Percentiles rank a stretch among this genome's conserved stretches.
Evolutionary conservation across 2,797 vertebrate species (phyloP).

Genomic region (Bradypodion pumilum): DNA sequence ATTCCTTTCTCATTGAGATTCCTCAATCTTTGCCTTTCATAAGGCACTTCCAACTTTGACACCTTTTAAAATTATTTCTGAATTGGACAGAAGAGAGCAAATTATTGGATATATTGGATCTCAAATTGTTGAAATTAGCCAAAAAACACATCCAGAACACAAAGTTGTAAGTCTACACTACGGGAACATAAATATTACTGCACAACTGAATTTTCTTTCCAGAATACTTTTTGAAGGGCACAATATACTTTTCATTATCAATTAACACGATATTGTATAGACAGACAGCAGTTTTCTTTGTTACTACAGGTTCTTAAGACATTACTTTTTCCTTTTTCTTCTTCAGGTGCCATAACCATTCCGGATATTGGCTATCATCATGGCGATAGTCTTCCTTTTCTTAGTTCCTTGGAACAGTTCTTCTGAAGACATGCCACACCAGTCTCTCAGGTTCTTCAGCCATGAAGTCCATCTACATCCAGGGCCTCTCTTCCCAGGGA

Average conservation of each 20-base stretch:
- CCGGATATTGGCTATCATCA: too few relatives aligned
- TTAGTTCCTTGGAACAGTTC: too few relatives aligned
- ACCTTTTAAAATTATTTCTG: not conserved
- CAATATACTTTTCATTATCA: conserved; percentile 36
- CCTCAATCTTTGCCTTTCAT: not conserved
- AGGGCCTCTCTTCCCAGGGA: too few relatives aligned
- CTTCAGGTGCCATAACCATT: too few relatives aligned
- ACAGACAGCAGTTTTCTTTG: conserved; percentile 33
- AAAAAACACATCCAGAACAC: not conserved
- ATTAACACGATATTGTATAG: not conserved
- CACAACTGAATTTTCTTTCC: conserved; percentile 33
- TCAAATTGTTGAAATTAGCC: not conserved
- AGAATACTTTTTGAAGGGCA: conserved; percentile 32
- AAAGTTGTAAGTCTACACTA: not conserved
- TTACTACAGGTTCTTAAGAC: conserved; percentile 4
- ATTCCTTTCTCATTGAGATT: not conserved
- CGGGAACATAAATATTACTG: not conserved
- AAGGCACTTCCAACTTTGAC: not conserved
- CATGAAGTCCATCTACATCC: too few relatives aligned
- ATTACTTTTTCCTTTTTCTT: too few relatives aligned
- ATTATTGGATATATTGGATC: not conserved
- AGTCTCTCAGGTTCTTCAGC: too few relatives aligned
- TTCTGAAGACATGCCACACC: too few relatives aligned
- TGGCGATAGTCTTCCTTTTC: too few relatives aligned
- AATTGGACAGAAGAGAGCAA: not conserved